A percentile compares a stretch with the other conserved stretches of the same genome.
These are phyloP conservation scores for Yoshiicerus persimilis DNA, from an alignment of 1,140 invertebrate species.

Conservation along the genomic window DNA sequence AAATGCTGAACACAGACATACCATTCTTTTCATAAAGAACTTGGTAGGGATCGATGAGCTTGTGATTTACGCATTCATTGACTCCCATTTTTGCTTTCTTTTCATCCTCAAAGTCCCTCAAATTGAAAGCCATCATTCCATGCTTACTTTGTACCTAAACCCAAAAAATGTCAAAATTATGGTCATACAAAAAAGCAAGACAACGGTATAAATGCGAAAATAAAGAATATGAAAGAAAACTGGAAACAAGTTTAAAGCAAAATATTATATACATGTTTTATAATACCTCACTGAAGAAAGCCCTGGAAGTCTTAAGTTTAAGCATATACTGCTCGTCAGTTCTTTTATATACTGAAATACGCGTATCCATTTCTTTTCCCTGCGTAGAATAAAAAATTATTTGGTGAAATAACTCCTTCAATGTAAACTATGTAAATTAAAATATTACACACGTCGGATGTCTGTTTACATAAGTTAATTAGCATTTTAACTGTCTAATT, in stretches of 20 bases:
- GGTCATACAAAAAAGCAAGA: no score
- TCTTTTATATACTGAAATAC: slow-evolving; percentile 98
- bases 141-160: slow-evolving; percentile 78
- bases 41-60: slow-evolving; percentile 96
- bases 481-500: not conserved
- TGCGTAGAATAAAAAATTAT: slow-evolving; percentile 51
- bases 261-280: not conserved
- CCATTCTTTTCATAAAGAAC: slow-evolving; percentile 66
- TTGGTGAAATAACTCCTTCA: not conserved
- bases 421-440: not conserved
- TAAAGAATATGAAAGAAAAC: no score
- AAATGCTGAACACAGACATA: not conserved
- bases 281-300: slow-evolving; percentile 83
- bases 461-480: not conserved
- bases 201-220: no score
- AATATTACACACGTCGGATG: no score
- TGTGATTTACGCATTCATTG: slow-evolving; percentile 96
- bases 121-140: slow-evolving; percentile 90
- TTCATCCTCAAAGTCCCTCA: slow-evolving; percentile 91
- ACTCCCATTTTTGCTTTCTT: slow-evolving; percentile 97
- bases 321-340: slow-evolving; percentile 95
- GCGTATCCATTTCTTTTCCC: slow-evolving; percentile 86
- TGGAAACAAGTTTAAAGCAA: not conserved
- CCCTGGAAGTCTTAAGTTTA: slow-evolving; percentile 94
- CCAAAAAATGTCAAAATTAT: not conserved